Evolutionary conservation across 2,888 invertebrate genomes (phyloP), one percentile per base, ranked within the genome.

Genomic region (Sminthurides aquaticus): DNA sequence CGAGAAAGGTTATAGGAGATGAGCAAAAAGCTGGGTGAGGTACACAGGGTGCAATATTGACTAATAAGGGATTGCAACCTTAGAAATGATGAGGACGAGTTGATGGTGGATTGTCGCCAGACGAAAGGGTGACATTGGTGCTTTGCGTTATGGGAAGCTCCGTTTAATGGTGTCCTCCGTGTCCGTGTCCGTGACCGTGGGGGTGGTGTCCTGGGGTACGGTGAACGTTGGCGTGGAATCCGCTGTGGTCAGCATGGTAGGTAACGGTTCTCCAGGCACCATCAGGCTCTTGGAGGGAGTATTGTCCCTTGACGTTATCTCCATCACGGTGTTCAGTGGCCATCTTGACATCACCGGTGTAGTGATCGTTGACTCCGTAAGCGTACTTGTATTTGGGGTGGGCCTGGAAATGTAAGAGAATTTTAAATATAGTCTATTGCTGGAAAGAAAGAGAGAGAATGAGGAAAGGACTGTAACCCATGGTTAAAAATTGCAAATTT

Each of bases 341-440:
- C 20, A 65, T 57, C 43, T 65, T 71, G 3, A 60, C 26, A 49
- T 71, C 71, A 49, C 71, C 71, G 43, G 71, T 71, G 57, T 71
- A 64, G 26, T 70, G 71, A 28, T 71, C 71, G 28, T 70, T 70
- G 11, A 69, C 69, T 25, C 67, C 70, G 25, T 69, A 70, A 3
- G 49, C 22, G 60, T 26, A 60, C 54, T 60, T 49, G 60, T 60
- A 60, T 8, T 52, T 22, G 8, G 60, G 60, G 25, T 59, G 48
- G 11, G 59, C 59, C 59, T 59, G 27, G 11, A 57, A 52, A 55
- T 25, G n/a, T n/a, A n/a, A n/a, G n/a, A n/a, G n/a, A n/a, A n/a
- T n/a, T n/a, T 20, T 49, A 11, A 15, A 43, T 43, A 15, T 43
- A 15, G 48, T 8, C 48, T n/a, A n/a, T n/a, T n/a, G n/a, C n/a